phyloP scores from a whole-genome alignment of 1,140 invertebrate genomes.

The Dryas iulia region DNA sequence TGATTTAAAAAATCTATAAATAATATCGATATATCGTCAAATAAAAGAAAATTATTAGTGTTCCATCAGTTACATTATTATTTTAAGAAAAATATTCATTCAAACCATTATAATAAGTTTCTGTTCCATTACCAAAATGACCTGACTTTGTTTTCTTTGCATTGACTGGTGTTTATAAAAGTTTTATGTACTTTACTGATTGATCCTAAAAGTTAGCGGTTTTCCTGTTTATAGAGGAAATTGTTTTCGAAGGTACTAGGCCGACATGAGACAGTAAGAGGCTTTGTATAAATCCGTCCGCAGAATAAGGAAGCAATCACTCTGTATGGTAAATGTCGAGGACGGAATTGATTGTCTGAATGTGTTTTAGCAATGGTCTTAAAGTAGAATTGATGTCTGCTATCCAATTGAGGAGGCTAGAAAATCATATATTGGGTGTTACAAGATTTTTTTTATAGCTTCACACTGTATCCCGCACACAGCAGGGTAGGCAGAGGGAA shows the following conservation, averaged over 20 bases:
- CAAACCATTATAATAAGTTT: not conserved
- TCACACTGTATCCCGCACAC: no score
- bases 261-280: conserved; percentile 37
- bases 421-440: no score
- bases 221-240: conserved; percentile 29
- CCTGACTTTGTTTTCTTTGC: conserved; percentile 1
- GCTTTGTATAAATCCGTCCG: conserved; percentile 39
- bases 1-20: no score
- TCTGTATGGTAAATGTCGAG: not conserved
- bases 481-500: no score
- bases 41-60: no score
- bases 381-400: not conserved
- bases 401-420: not conserved
- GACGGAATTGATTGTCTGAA: not conserved
- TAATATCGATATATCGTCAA: no score
- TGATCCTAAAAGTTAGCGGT: conserved; percentile 7
- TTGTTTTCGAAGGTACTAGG: conserved; percentile 42
- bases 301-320: conserved; percentile 13
- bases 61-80: no score
- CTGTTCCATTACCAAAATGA: conserved; percentile 4
- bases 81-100: no score
- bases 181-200: not conserved
- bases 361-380: not conserved
- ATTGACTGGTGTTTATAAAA: not conserved
- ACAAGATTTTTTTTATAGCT: no score